Evolutionary conservation across 2,797 vertebrate species (phyloP).

Genomic region (Labeo calbasu): DNA sequence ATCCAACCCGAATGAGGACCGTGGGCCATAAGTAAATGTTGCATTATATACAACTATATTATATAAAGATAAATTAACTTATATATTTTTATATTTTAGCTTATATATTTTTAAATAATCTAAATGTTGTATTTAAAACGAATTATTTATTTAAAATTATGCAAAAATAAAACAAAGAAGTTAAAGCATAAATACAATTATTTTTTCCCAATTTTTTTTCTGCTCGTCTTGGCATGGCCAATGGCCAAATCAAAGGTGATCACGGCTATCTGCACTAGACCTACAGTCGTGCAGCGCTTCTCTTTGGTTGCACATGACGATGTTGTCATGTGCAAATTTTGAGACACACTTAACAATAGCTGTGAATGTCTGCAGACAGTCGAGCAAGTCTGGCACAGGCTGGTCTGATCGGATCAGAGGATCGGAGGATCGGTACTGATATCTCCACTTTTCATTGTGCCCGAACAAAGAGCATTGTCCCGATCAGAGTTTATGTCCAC

Average conservation of each 20-base stretch:
- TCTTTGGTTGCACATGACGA: not conserved
- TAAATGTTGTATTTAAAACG: not conserved
- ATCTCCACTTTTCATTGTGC: slow-evolving; percentile 63
- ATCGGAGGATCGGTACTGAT: slow-evolving; percentile 56
- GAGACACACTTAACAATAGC: slow-evolving; percentile 5
- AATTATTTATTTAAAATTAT: not conserved
- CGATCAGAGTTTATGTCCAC: slow-evolving; percentile 14
- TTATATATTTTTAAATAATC: not conserved
- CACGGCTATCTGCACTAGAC: not conserved
- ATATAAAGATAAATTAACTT: no score
- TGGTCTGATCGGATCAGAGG: slow-evolving; percentile 55
- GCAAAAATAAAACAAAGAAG: no score
- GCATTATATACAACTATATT: not conserved
- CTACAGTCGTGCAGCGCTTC: not conserved
- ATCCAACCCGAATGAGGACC: not conserved
- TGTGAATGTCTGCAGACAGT: slow-evolving; percentile 2
- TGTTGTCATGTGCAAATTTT: not conserved
- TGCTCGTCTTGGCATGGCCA: not conserved
- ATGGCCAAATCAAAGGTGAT: not conserved
- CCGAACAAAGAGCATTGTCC: slow-evolving; percentile 67
- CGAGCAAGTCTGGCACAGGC: slow-evolving; percentile 56
- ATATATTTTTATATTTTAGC: not conserved
- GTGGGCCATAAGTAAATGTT: not conserved
- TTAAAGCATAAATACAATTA: not conserved
- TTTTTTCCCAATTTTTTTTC: no score